A percentile compares a stretch with the other conserved stretches of the same genome.
phyloP scores from a whole-genome alignment of 2,888 invertebrate genomes.

The Portevinia maculata region DNA sequence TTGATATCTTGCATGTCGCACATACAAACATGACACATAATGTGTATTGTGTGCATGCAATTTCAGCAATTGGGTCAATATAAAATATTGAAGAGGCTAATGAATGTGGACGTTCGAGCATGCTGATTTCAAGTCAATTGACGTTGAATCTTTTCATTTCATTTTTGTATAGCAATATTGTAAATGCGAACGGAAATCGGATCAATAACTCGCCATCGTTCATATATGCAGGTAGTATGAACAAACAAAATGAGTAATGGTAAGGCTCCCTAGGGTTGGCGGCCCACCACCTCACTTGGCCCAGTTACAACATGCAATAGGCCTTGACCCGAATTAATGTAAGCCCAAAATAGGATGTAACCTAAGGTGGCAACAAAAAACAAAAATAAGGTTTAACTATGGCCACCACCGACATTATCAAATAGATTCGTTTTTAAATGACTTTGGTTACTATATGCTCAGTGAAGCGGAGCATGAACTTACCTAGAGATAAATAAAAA shows the following conservation, averaged over 20 bases:
- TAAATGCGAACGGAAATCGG: constrained; percentile 59
- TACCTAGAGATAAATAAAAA: constrained; percentile 46
- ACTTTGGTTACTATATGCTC: constrained; percentile 25
- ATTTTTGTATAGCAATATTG: constrained; percentile 22
- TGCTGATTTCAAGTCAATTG: constrained; percentile 58
- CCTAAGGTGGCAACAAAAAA: constrained; percentile 56
- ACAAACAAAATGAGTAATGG: constrained; percentile 24
- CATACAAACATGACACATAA: constrained; percentile 32
- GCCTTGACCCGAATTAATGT: constrained; percentile 63
- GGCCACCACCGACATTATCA: constrained; percentile 9
- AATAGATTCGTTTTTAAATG: constrained; percentile 45
- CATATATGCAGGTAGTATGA: constrained; percentile 26
- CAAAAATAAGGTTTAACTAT: constrained; percentile 53
- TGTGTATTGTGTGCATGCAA: constrained; percentile 49
- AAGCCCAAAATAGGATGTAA: constrained; percentile 59
- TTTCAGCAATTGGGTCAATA: constrained; percentile 71
- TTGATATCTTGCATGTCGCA: constrained; percentile 27
- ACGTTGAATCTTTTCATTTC: constrained; percentile 10
- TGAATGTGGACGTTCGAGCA: constrained; percentile 35
- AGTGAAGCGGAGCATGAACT: constrained; percentile 38
- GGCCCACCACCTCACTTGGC: constrained; percentile 38
- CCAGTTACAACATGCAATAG: constrained; percentile 54
- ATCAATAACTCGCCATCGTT: constrained; percentile 49
- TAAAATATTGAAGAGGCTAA: constrained; percentile 64
- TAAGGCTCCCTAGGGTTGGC: constrained; percentile 9